phyloP scores from a whole-genome alignment of 2,113 vertebrate species.

The Xiphorhynchus elegans region DNA sequence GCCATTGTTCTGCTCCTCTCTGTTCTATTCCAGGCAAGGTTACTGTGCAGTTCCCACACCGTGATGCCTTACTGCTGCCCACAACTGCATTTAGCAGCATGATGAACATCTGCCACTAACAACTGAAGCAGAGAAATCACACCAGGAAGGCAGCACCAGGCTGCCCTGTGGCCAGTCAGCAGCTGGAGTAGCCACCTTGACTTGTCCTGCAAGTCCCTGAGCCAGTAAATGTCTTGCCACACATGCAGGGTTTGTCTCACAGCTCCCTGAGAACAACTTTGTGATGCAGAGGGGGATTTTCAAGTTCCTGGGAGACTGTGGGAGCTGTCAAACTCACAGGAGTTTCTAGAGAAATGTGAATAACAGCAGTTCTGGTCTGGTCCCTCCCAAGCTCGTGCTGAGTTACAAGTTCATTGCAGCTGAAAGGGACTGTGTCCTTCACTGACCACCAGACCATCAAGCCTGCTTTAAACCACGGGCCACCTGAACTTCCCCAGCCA shows the following conservation, averaged over 20 bases:
- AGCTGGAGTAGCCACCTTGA: accelerated
- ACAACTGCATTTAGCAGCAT: not conserved
- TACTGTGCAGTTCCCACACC: not conserved
- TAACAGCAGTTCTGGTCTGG: not conserved
- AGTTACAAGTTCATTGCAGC: not conserved
- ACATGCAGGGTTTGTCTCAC: not conserved
- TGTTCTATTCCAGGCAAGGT: constrained; percentile 14
- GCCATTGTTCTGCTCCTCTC: not conserved
- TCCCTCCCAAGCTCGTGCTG: not conserved
- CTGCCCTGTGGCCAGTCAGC: not conserved
- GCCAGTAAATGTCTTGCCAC: not conserved
- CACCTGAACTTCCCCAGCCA: not conserved
- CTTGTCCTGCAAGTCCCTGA: not conserved
- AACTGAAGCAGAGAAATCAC: not conserved
- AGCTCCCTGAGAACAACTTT: not conserved
- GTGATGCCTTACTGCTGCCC: not conserved
- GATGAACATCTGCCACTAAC: not conserved
- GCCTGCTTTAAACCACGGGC: not conserved
- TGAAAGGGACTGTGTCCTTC: not conserved
- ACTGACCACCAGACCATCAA: not conserved
- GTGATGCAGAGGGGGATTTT: not conserved
- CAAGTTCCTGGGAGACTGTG: not conserved
- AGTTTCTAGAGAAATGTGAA: not conserved
- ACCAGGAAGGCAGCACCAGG: not conserved
- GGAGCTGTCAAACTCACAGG: not conserved